phyloP scores from a whole-genome alignment of 2,797 vertebrate species.

The Clarias platycephalus region DNA sequence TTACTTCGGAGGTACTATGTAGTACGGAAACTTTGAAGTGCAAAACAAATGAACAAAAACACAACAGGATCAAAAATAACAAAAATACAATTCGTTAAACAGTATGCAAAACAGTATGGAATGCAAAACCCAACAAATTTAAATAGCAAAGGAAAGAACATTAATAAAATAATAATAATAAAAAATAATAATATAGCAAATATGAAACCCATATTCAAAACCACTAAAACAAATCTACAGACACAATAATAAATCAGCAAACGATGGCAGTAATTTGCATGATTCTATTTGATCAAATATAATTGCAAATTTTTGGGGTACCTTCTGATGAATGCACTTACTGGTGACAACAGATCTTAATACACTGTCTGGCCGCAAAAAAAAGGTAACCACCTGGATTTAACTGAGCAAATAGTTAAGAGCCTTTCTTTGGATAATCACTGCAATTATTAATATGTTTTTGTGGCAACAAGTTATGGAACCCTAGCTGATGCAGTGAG shows the following conservation, averaged over 20 bases:
- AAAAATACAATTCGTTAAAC: not conserved
- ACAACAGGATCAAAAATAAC: not conserved
- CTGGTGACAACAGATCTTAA: not conserved
- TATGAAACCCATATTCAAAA: not conserved
- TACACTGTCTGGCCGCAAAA: too few relatives aligned
- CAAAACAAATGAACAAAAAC: slow-evolving; percentile 5
- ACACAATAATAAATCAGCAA: not conserved
- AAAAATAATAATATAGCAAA: not conserved
- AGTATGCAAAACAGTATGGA: not conserved
- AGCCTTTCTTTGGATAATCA: too few relatives aligned
- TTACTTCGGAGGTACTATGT: slow-evolving; percentile 30
- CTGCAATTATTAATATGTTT: too few relatives aligned
- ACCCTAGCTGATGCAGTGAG: too few relatives aligned
- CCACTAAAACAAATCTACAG: not conserved
- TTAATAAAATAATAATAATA: not conserved
- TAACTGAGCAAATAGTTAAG: too few relatives aligned
- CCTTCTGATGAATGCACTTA: not conserved
- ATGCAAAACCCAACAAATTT: not conserved
- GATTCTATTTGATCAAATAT: not conserved
- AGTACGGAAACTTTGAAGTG: slow-evolving; percentile 20
- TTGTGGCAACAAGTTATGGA: too few relatives aligned
- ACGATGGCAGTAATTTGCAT: too few relatives aligned
- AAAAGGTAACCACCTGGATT: too few relatives aligned
- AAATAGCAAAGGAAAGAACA: not conserved
- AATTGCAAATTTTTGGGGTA: not conserved